Evolutionary conservation across 2,797 vertebrate species (phyloP).

Genomic region (Hoplostethus mediterraneus): DNA sequence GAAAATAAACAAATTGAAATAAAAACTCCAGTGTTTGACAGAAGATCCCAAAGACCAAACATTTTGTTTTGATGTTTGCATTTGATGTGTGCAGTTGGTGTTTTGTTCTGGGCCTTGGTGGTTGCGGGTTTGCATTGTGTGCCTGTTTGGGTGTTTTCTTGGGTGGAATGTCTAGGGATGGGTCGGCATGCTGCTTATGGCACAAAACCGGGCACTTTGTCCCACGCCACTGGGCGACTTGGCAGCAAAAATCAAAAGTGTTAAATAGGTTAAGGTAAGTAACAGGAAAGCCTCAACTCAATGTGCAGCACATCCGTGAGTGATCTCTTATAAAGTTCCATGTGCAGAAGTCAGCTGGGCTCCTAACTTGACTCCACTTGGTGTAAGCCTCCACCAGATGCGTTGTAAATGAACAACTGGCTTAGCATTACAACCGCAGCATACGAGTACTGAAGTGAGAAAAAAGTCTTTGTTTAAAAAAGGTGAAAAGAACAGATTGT

Average conservation of each 20-base stretch:
- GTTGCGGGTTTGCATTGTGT: constrained; percentile 53
- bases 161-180: constrained; percentile 52
- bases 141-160: constrained; percentile 58
- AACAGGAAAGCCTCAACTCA: constrained; percentile 16
- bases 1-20: constrained; percentile 37
- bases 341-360: constrained; percentile 30
- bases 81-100: constrained; percentile 48
- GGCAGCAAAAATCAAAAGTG: constrained; percentile 32
- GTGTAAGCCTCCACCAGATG: constrained; percentile 22
- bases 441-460: constrained; percentile 7
- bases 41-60: constrained; percentile 77
- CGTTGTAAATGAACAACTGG: constrained; percentile 41
- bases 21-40: constrained; percentile 1
- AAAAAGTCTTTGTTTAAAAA: constrained; percentile 50
- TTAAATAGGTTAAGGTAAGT: constrained; percentile 52
- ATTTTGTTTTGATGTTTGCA: constrained; percentile 54
- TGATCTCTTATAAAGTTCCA: constrained; percentile 38
- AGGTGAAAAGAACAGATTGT: constrained; percentile 35
- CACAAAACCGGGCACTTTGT: neutral
- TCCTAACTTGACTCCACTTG: constrained; percentile 8
- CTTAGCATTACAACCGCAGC: constrained; percentile 23
- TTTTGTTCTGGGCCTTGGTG: constrained; percentile 34
- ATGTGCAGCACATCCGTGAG: neutral
- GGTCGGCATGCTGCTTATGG: constrained; percentile 59
- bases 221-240: neutral